Conservation (phyloP, 2,797 vertebrate species). For the Enteromius paludinosus region DNA sequence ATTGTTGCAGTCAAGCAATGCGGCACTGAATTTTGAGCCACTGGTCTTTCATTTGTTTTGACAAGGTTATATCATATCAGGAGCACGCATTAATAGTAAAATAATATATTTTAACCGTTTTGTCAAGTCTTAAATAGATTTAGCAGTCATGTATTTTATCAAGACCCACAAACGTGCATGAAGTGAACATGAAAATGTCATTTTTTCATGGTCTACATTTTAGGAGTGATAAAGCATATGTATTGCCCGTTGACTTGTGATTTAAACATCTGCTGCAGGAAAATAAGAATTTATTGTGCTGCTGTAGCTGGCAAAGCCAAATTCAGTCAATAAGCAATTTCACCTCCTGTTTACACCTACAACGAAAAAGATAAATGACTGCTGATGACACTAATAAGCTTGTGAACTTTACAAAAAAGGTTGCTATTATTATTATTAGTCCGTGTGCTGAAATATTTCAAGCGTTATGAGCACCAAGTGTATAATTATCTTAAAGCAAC, state of each 20-base stretch:
- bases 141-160: conserved; percentile 67
- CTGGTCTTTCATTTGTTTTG: conserved; percentile 55
- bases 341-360: conserved; percentile 34
- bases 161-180: conserved; percentile 50
- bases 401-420: conserved; percentile 32
- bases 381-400: conserved; percentile 36
- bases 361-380: conserved; percentile 38
- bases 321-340: conserved; percentile 31
- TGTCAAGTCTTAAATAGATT: conserved; percentile 60
- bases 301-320: conserved; percentile 22
- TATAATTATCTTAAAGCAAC: conserved; percentile 46
- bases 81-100: conserved; percentile 24
- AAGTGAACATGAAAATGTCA: conserved; percentile 4
- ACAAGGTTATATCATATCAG: conserved; percentile 56
- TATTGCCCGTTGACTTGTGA: conserved; percentile 19
- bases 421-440: conserved; percentile 36
- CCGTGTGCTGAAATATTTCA: background rate
- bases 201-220: background rate
- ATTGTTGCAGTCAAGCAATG: conserved; percentile 64
- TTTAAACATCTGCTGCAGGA: conserved; percentile 13
- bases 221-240: conserved; percentile 24
- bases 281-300: conserved; percentile 12
- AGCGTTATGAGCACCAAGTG: conserved; percentile 23
- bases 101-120: background rate
- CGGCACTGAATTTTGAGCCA: conserved; percentile 66